Conservation (phyloP, 2,113 vertebrate species). For the Pseudopipra pipra region DNA sequence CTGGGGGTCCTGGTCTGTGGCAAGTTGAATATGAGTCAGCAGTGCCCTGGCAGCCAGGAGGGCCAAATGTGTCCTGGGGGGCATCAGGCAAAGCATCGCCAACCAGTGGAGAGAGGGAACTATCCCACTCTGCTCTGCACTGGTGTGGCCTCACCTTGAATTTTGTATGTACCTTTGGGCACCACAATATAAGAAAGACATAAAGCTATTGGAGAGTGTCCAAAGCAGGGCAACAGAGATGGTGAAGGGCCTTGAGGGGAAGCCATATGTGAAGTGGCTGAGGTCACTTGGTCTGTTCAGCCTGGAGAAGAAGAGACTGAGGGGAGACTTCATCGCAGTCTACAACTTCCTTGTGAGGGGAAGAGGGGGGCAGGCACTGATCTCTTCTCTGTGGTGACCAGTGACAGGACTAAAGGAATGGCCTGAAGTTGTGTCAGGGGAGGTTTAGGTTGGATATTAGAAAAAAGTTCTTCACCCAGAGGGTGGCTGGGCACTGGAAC, state of each 20-base stretch:
- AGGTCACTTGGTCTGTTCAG: not conserved
- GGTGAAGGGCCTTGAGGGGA: not conserved
- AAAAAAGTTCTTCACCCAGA: not conserved
- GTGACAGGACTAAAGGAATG: not conserved
- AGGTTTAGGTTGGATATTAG: not conserved
- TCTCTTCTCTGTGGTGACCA: not conserved
- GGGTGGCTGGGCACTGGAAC: not conserved
- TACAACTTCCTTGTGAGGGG: not conserved
- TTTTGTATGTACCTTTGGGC: not conserved
- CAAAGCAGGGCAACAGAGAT: not conserved
- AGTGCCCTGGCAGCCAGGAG: not conserved
- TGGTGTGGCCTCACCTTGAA: not conserved
- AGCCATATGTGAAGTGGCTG: not conserved
- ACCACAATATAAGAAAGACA: not conserved
- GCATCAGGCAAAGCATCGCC: not conserved
- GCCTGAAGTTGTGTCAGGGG: not conserved
- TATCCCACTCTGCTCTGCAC: not conserved
- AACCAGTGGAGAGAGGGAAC: not conserved
- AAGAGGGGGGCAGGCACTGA: not conserved
- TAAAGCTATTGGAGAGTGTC: not conserved
- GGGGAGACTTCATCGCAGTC: not conserved
- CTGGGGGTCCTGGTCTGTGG: not conserved
- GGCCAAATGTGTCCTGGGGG: not conserved
- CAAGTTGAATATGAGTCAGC: not conserved
- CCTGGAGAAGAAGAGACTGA: not conserved